Evolutionary conservation across 2,113 vertebrate species (phyloP), one percentile per base, ranked within the genome.

Genomic region (Cardinalis cardinalis): DNA sequence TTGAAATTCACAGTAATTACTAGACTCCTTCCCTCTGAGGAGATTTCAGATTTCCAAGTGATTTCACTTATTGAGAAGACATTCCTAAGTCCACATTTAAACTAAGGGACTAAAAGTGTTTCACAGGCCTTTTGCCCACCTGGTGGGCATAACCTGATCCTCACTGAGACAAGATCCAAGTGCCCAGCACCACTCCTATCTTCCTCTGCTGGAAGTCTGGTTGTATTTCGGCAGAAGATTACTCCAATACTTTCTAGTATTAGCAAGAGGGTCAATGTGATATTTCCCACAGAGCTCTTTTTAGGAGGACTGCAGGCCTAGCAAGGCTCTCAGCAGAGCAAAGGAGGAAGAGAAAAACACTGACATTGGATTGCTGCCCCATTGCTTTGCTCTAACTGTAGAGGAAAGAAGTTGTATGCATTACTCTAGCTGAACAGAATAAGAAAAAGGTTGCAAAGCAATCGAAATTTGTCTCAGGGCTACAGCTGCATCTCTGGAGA

Each of bases 121-220:
- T 65, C 41, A 66, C 5, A 44, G 41, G 41, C 13, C 19, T 48
- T 78, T 23, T 52, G 46, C 31, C 38, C 61, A 31, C 15, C 6
- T 21, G 3, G 0, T 61, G 34, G 38, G 64, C 70, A 58, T 16
- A 73, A 69, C 7, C 18, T 69, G 40, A 51, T 4, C 16, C 11
- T 3, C 8, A 23, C 2, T 13, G 19, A 25, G 52, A 25, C 10
- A 36, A 72, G n/a, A 56, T 15, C 10, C 20, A 64, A 56, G 36
- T 2, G 10, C 7, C 51, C 12, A 64, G 36, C 3, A 1, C 3
- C 31, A 80, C 9, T 7, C 14, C 17, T 8, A 7, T 7, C 24
- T 51, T 18, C 34, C 43, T 84, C 23, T 6, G 4, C 19, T 34
- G 26, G 40, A 84, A 63, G 71, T 12, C 36, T 84, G 23, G 7